These are phyloP conservation scores for Papilio dardanus DNA, from an alignment of 1,140 invertebrate species.

Conservation along the genomic window DNA sequence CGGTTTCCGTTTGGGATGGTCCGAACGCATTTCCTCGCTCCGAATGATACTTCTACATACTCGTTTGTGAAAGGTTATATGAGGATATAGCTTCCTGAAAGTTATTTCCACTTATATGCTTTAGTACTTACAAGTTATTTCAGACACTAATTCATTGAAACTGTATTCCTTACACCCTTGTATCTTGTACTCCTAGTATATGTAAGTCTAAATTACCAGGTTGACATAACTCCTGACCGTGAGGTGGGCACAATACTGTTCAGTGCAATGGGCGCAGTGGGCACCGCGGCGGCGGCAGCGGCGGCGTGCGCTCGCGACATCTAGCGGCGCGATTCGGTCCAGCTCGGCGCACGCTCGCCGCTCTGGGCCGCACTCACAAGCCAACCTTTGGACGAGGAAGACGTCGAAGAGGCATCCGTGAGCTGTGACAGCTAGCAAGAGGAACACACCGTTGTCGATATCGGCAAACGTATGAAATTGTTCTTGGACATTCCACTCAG, in stretches of 20 bases:
- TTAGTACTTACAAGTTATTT: too few species aligned
- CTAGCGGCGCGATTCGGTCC: slow-evolving; percentile 80
- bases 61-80: too few species aligned
- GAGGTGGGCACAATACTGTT: slow-evolving; percentile 78
- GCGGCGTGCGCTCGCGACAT: slow-evolving; percentile 78
- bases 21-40: too few species aligned
- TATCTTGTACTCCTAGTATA: background rate
- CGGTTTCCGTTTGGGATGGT: too few species aligned
- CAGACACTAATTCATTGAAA: too few species aligned
- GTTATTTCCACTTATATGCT: too few species aligned
- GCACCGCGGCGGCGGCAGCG: slow-evolving; percentile 74
- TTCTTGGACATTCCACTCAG: slow-evolving; percentile 83
- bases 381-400: slow-evolving; percentile 81
- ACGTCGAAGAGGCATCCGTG: slow-evolving; percentile 60
- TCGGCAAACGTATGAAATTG: slow-evolving; percentile 82
- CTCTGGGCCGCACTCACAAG: slow-evolving; percentile 87
- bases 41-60: too few species aligned
- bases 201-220: slow-evolving; percentile 51
- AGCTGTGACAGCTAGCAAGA: slow-evolving; percentile 81
- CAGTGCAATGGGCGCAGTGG: slow-evolving; percentile 71
- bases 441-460: slow-evolving; percentile 76
- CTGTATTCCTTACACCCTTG: background rate
- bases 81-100: too few species aligned
- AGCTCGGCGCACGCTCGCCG: slow-evolving; percentile 83
- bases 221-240: slow-evolving; percentile 83